A percentile compares a stretch with the other conserved stretches of the same genome.
Conservation (phyloP, 2,888 invertebrate species). For the Conchocele bisecta region DNA sequence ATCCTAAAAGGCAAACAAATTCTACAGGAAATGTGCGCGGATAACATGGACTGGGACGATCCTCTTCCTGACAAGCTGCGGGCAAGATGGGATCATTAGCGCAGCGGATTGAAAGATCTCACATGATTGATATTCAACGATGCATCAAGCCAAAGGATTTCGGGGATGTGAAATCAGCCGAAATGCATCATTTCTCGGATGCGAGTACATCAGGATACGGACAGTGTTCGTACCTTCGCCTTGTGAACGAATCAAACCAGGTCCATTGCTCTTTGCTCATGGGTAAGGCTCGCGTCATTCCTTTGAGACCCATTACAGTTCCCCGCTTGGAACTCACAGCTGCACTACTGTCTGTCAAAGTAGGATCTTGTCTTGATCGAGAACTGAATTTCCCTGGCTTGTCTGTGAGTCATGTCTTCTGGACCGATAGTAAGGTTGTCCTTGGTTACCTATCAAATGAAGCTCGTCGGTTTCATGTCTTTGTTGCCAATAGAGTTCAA, state of each 20-base stretch:
- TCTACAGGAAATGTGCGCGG: conserved; percentile 45
- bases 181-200: conserved; percentile 31
- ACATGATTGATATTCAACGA: background rate
- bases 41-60: conserved; percentile 51
- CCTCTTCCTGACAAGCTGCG: conserved; percentile 36
- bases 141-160: conserved; percentile 6
- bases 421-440: conserved; percentile 60
- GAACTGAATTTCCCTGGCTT: conserved; percentile 6
- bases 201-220: conserved; percentile 48
- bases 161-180: background rate
- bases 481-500: conserved; percentile 65
- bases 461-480: conserved; percentile 56
- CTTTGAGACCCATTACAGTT: conserved; percentile 36
- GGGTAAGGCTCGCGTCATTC: conserved; percentile 56
- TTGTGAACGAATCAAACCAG: conserved; percentile 15
- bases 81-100: conserved; percentile 33
- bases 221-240: conserved; percentile 50
- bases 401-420: conserved; percentile 35
- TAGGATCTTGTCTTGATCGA: background rate
- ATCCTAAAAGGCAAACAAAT: conserved; percentile 44
- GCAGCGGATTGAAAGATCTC: background rate
- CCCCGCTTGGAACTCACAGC: conserved; percentile 32
- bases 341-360: conserved; percentile 21
- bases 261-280: conserved; percentile 51
- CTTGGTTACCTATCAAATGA: conserved; percentile 63